Evolutionary conservation across 1,140 invertebrate species (phyloP), one percentile per base, ranked within the genome.

Genomic region (Drosophila pachea): DNA sequence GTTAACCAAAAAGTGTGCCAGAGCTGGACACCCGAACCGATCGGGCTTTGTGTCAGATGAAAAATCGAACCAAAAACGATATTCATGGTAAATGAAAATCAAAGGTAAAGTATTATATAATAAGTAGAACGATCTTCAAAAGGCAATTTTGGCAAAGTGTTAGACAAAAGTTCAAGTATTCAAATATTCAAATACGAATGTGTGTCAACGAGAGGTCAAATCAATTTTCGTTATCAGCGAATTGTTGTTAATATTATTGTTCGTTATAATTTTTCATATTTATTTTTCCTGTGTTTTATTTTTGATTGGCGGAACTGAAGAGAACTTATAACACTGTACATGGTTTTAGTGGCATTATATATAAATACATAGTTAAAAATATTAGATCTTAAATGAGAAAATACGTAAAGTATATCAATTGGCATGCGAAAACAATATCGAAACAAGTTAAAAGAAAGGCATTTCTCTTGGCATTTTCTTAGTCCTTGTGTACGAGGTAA

Each of bases 291-390:
- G 22, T 22, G 3, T 22, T 22, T 22, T 58, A 22, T 38, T 45
- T 55, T 62, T 36, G 45, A 62, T 78, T 68, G 58, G 73, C 76
- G 64, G 54, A 84, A 86, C 73, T 76, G 22, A 84, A 86, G 43
- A 76, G 47, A 78, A 79, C 76, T 84, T 74, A 79, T 75, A 78
- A 79, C 79, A 65, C 62, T 86, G 68, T 72, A 87, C 68, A 86
- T 61, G 49, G 59, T 68, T 72, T 74, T 75, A 65, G 71, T 73
- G 77, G 69, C 49, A 70, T 42, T 53, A 53, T 42, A 58, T 56
- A 3, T 63, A 52, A 63, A 77, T 58, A 78, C 76, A 56, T 79
- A 76, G 76, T 75, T 71, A 66, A 38, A 50, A 71, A 63, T 58
- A 76, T 79, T 79, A 76, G 62, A 60, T 69, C 69, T 76, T 68